These are phyloP conservation scores for Oncorhynchus gorbuscha DNA, from an alignment of 2,113 vertebrate species.

Conservation along the genomic window DNA sequence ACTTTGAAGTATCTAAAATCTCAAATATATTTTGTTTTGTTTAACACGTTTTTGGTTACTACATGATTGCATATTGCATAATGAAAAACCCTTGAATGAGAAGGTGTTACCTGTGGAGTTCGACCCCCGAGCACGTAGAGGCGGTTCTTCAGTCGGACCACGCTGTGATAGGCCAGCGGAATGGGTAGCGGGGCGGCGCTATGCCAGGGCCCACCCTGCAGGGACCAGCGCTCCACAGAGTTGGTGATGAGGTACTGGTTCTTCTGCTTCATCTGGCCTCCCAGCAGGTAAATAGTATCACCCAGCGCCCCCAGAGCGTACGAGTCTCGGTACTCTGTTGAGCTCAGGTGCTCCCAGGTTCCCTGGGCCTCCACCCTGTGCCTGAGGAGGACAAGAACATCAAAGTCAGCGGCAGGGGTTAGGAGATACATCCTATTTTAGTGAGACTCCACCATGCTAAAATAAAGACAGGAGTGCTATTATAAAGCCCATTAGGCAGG, in stretches of 20 bases:
- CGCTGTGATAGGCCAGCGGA: constrained; percentile 84
- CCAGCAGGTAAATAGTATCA: constrained; percentile 85
- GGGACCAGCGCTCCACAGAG: constrained; percentile 85
- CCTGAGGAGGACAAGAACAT: constrained; percentile 59
- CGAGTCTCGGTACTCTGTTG: constrained; percentile 87
- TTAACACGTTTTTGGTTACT: too few species aligned
- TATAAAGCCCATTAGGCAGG: not conserved
- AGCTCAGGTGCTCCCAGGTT: constrained; percentile 88
- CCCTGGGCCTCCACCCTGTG: constrained; percentile 86
- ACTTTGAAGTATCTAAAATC: too few species aligned
- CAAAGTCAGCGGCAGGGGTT: not conserved
- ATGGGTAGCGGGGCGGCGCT: constrained; percentile 84
- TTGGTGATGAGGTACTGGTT: constrained; percentile 90
- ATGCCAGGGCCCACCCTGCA: constrained; percentile 85
- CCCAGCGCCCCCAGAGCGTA: constrained; percentile 82
- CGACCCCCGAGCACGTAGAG: constrained; percentile 92
- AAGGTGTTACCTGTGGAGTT: constrained; percentile 86
- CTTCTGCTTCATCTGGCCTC: constrained; percentile 95
- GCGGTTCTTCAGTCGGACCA: constrained; percentile 78
- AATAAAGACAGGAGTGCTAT: not conserved
- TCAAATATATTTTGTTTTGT: too few species aligned
- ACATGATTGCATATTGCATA: too few species aligned
- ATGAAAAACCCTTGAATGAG: too few species aligned
- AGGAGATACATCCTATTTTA: not conserved
- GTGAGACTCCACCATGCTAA: not conserved